Evolutionary conservation across 2,113 vertebrate genomes (phyloP).

Genomic region (Brachirus orientalis): DNA sequence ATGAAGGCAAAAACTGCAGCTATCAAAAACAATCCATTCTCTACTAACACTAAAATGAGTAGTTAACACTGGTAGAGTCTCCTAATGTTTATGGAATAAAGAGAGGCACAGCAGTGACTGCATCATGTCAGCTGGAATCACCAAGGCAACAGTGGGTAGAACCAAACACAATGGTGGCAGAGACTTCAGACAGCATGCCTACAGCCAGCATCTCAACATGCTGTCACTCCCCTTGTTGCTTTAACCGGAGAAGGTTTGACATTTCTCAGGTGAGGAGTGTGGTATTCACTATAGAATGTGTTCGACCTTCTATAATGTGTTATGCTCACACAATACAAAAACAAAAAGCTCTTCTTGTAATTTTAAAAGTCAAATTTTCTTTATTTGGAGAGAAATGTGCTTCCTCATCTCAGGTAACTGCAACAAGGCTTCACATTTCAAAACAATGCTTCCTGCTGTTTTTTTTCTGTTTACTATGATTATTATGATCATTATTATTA

Average conservation of each 20-base stretch:
- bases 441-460: slow-evolving; percentile 77
- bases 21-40: too few relatives aligned
- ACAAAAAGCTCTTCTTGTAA: not conserved
- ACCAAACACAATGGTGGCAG: slow-evolving; percentile 93
- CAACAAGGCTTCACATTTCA: slow-evolving; percentile 77
- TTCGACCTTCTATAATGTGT: too few relatives aligned
- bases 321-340: too few relatives aligned
- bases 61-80: too few relatives aligned
- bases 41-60: too few relatives aligned
- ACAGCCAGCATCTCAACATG: slow-evolving; percentile 83
- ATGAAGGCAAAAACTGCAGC: too few relatives aligned
- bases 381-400: not conserved
- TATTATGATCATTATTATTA: slow-evolving; percentile 35
- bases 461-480: slow-evolving; percentile 64
- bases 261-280: not conserved
- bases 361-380: not conserved
- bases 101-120: slow-evolving; percentile 16
- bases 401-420: slow-evolving; percentile 78
- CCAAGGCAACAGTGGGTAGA: slow-evolving; percentile 75
- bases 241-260: slow-evolving; percentile 76
- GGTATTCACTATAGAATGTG: too few relatives aligned
- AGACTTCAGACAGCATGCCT: slow-evolving; percentile 88
- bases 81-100: slow-evolving; percentile 10
- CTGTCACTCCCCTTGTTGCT: slow-evolving; percentile 83
- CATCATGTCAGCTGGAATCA: slow-evolving; percentile 88